A percentile compares a stretch with the other conserved stretches of the same genome.
Evolutionary conservation across 2,888 invertebrate species (phyloP).

Genomic region (Stenurella melanura): DNA sequence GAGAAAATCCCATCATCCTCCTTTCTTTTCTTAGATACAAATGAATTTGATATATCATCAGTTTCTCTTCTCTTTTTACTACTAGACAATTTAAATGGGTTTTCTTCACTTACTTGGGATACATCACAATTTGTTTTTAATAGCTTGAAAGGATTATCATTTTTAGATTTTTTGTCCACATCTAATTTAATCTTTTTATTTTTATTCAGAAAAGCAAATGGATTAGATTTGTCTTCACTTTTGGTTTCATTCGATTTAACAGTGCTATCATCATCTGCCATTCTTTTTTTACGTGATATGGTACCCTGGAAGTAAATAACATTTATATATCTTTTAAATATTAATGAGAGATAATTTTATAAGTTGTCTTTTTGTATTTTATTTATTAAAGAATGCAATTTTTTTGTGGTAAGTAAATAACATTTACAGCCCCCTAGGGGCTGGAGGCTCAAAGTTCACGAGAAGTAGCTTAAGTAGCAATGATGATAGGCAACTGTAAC

Average conservation of each 20-base stretch:
- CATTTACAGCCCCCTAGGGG: too few species aligned
- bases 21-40: conserved; percentile 28
- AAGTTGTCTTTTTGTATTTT: too few species aligned
- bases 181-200: conserved; percentile 31
- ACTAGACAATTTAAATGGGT: conserved; percentile 36
- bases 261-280: conserved; percentile 30
- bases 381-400: too few species aligned
- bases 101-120: conserved; percentile 35
- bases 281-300: conserved; percentile 40
- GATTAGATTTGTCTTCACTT: conserved; percentile 41
- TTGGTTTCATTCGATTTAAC: conserved; percentile 25
- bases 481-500: too few species aligned
- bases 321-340: too few species aligned
- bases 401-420: too few species aligned
- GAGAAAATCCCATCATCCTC: conserved; percentile 34
- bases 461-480: too few species aligned
- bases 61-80: conserved; percentile 18
- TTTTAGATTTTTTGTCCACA: conserved; percentile 11
- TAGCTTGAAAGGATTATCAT: conserved; percentile 37
- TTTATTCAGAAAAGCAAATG: conserved; percentile 44
- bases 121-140: conserved; percentile 16
- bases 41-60: conserved; percentile 5
- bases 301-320: conserved; percentile 24
- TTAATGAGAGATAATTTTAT: too few species aligned
- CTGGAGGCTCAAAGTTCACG: too few species aligned